phyloP scores from a whole-genome alignment of 2,888 invertebrate genomes.

The Dorcus parallelipipedus region DNA sequence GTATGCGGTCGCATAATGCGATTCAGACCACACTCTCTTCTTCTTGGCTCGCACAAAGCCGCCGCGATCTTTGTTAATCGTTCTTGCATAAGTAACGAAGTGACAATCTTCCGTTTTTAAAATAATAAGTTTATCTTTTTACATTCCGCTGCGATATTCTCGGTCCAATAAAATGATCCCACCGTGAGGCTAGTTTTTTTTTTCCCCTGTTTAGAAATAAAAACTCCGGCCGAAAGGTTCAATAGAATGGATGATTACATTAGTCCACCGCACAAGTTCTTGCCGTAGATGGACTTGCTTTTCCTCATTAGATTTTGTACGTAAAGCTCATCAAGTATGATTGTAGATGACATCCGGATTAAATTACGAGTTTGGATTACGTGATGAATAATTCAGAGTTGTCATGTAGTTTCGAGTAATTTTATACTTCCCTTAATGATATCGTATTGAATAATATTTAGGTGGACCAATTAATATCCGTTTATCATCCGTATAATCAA shows the following conservation, averaged over 20 bases:
- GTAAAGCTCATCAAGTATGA: not conserved
- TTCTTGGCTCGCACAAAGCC: not conserved
- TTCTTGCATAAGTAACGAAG: constrained; percentile 1
- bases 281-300: not conserved
- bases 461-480: no score
- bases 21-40: not conserved
- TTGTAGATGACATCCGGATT: not conserved
- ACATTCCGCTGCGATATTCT: not conserved
- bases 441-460: not conserved
- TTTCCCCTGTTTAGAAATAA: not conserved
- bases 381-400: not conserved
- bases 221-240: not conserved
- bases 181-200: not conserved
- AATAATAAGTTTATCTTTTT: constrained; percentile 2
- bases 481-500: no score
- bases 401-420: not conserved
- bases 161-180: not conserved
- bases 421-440: not conserved
- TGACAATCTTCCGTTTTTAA: constrained; percentile 1
- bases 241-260: not conserved
- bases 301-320: not conserved
- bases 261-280: not conserved
- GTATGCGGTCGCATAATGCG: not conserved
- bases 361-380: not conserved
- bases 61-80: not conserved